Evolutionary conservation across 2,888 invertebrate species (phyloP), one percentile per base, ranked within the genome.

Genomic region (Chloroclysta siterata): DNA sequence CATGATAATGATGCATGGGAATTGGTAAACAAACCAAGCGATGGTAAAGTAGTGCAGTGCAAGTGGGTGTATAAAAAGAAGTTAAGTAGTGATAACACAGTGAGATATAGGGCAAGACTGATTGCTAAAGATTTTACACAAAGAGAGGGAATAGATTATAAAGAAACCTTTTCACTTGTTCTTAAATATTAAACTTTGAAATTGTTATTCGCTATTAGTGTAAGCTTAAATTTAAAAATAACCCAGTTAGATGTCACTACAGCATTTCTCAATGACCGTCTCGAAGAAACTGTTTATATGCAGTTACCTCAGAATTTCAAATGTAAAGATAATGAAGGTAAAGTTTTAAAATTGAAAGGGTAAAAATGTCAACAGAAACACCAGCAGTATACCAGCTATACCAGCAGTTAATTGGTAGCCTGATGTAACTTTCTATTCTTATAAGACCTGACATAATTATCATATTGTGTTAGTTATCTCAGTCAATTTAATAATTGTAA

Each of bases 381-480:
- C n/a, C n/a, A n/a, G n/a, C n/a, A n/a, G n/a, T n/a, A n/a, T n/a
- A n/a, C n/a, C 2, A 42, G 1, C 42, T n/a, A 39, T 42, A 42
- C n/a, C 13, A n/a, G n/a, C 42, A 42, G n/a, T n/a, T 42, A n/a
- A n/a, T 42, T n/a, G 42, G 42, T 42, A 42, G n/a, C 42, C 5
- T 42, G n/a, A 42, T 42, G 42, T 42, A 42, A 2, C n/a, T 42
- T 5, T 11, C 42, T n/a, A n/a, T 42, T n/a, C n/a, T 42, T n/a
- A 42, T n/a, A 11, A 42, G 42, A 42, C 42, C 42, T n/a, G 42
- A 42, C n/a, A 42, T n/a, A n/a, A n/a, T n/a, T 42, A n/a, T 11
- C n/a, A n/a, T 42, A n/a, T 42, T n/a, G 42, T 42, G 42, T 42
- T 42, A n/a, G n/a, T n/a, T 42, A 42, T 42, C 42, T 42, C n/a